Conservation (phyloP, 2,113 vertebrate species). For the Halichoeres trimaculatus region DNA sequence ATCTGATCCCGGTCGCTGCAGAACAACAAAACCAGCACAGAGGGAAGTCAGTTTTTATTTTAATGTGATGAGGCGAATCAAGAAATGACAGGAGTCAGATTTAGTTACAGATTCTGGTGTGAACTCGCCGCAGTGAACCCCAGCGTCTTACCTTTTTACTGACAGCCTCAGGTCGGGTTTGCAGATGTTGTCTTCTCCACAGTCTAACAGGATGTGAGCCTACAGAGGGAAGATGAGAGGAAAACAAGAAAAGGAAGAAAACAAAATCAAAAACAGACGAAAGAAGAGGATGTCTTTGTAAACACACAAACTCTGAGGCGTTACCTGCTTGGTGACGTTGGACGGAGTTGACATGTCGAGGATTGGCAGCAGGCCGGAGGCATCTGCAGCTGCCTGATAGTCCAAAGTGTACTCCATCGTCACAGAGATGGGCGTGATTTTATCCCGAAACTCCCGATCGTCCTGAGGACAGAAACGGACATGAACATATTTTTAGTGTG, state of each 20-base stretch:
- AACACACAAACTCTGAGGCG: constrained; percentile 3
- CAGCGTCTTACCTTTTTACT: constrained; percentile 86
- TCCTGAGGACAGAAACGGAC: constrained; percentile 84
- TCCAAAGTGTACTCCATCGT: constrained; percentile 94
- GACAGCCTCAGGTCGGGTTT: constrained; percentile 91
- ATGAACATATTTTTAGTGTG: too few species aligned
- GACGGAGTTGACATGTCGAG: constrained; percentile 90
- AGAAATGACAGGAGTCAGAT: too few species aligned
- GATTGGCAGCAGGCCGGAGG: constrained; percentile 89
- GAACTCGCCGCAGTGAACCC: neutral
- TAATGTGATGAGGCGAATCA: neutral
- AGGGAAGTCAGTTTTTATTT: too few species aligned
- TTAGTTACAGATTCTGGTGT: too few species aligned
- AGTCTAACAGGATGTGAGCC: constrained; percentile 96
- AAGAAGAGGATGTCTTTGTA: too few species aligned
- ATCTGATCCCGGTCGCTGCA: constrained; percentile 92
- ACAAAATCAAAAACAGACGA: too few species aligned
- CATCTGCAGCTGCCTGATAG: constrained; percentile 86
- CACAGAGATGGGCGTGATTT: constrained; percentile 95
- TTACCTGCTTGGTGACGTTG: constrained; percentile 94
- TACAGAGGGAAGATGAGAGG: constrained; percentile 47
- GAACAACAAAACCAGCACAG: too few species aligned
- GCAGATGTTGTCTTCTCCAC: constrained; percentile 95
- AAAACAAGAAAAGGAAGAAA: too few species aligned
- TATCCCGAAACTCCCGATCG: constrained; percentile 95